Percentiles rank a stretch among this genome's conserved stretches.
phyloP scores from a whole-genome alignment of 2,888 invertebrate genomes.

The Rhyacophila evoluta region DNA sequence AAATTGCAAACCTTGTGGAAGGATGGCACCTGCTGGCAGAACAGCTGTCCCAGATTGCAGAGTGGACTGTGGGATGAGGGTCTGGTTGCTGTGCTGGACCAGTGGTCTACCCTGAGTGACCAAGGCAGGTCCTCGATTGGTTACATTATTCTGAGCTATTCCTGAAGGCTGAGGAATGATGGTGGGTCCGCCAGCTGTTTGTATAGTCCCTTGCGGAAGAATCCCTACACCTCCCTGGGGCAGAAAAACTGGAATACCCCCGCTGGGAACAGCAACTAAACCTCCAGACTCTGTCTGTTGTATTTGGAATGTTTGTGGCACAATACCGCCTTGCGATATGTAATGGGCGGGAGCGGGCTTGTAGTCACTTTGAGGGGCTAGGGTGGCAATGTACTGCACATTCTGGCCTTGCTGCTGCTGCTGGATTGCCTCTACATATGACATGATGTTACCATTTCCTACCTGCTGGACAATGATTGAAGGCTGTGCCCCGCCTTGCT shows the following conservation, averaged over 20 bases:
- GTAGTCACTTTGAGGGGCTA: constrained; percentile 73
- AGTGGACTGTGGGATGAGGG: constrained; percentile 65
- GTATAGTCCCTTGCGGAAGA: constrained; percentile 65
- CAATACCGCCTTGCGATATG: constrained; percentile 68
- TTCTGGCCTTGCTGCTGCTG: constrained; percentile 79
- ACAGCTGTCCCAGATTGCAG: constrained; percentile 72
- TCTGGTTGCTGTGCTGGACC: constrained; percentile 67
- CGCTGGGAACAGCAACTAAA: constrained; percentile 72
- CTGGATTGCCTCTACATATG: constrained; percentile 78
- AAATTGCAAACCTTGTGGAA: constrained; percentile 63
- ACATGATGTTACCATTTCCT: constrained; percentile 71
- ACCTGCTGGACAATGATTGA: constrained; percentile 79
- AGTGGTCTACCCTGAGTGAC: constrained; percentile 63
- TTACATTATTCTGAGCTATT: constrained; percentile 62
- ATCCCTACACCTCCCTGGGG: constrained; percentile 70
- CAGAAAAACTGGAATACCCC: constrained; percentile 70
- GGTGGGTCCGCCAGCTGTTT: constrained; percentile 67
- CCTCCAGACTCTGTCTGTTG: constrained; percentile 74
- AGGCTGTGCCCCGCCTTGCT: constrained; percentile 71
- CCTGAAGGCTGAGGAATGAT: constrained; percentile 72
- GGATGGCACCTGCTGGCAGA: constrained; percentile 71
- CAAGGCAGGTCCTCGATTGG: constrained; percentile 64
- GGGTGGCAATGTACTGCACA: constrained; percentile 82
- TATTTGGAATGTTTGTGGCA: constrained; percentile 73
- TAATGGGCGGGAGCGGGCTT: constrained; percentile 71